Evolutionary conservation across 2,888 invertebrate species (phyloP), one percentile per base, ranked within the genome.

Genomic region (Lochmaea crataegi): DNA sequence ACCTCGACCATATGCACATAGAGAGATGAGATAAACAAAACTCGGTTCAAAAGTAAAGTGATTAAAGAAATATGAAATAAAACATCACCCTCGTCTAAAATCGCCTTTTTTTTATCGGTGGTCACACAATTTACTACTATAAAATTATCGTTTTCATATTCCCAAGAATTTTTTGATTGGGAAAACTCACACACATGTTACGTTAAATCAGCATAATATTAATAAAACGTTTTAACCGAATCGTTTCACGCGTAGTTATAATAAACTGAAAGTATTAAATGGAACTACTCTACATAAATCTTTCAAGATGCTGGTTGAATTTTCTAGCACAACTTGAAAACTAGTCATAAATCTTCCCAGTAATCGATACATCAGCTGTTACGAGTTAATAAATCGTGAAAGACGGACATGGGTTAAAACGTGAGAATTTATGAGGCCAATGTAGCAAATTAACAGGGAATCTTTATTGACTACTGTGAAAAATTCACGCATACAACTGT

Each of bases 321-420:
- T 65, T 65, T 42, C 38, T 53, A 53, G 32, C 51, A 65, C 51
- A 48, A 38, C 16, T 32, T 48, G 32, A 51, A 65, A 38, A 66
- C 18, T 66, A 18, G 18, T 41, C 42, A 16, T 65, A 45, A 65
- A 65, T 65, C 65, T 51, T 18, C 22, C 9, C 16, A 68, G 48
- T 45, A 68, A 60, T 60, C 67, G 58, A 68, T 68, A 48, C 45
- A 60, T 68, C 48, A 68, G 12, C 41, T 26, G 58, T 68, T 68
- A 41, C 45, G 14, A 60, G 67, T 41, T 60, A 68, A 68, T 68
- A 68, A 68, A 68, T 68, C 67, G 18, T 58, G 16, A 58, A 68
- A 45, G 42, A 45, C 48, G 58, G 67, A 68, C 67, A 48, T 26
- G 67, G 48, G 58, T 45, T 58, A n/a, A 58, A 45, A 12, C 22